A percentile compares a stretch with the other conserved stretches of the same genome.
These are phyloP conservation scores for Pardalotus punctatus DNA, from an alignment of 2,113 vertebrate species.

Conservation along the genomic window DNA sequence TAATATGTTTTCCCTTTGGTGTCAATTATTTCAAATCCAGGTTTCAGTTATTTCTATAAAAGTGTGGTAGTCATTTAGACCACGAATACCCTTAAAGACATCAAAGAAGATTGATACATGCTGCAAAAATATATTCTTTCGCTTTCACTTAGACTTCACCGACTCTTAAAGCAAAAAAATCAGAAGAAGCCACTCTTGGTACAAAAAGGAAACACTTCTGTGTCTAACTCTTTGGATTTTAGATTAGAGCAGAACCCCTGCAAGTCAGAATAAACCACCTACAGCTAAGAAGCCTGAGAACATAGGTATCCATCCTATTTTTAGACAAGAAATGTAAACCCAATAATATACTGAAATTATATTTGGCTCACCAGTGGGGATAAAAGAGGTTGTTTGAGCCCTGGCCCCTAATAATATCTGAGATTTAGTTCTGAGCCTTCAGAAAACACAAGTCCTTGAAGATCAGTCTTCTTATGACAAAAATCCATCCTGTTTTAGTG, in stretches of 20 bases:
- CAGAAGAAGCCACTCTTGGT: constrained; percentile 11
- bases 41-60: constrained; percentile 69
- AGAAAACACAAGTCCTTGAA: neutral
- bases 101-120: constrained; percentile 71
- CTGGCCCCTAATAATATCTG: neutral
- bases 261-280: neutral
- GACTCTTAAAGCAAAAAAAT: constrained; percentile 53
- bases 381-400: neutral
- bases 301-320: neutral
- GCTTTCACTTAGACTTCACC: constrained; percentile 51
- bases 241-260: constrained; percentile 31
- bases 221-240: constrained; percentile 32
- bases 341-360: neutral
- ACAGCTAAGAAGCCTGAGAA: constrained; percentile 3
- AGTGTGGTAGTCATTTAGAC: constrained; percentile 67
- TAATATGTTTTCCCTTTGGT: constrained; percentile 73
- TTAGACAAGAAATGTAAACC: constrained; percentile 27
- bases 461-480: neutral
- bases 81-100: constrained; percentile 66
- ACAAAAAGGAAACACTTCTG: constrained; percentile 6
- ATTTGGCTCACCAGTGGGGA: neutral
- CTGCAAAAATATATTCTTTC: constrained; percentile 59
- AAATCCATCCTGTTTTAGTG: neutral
- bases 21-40: constrained; percentile 76
- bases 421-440: neutral